Evolutionary conservation across 2,888 invertebrate species (phyloP).

Genomic region (Spialia ferax): DNA sequence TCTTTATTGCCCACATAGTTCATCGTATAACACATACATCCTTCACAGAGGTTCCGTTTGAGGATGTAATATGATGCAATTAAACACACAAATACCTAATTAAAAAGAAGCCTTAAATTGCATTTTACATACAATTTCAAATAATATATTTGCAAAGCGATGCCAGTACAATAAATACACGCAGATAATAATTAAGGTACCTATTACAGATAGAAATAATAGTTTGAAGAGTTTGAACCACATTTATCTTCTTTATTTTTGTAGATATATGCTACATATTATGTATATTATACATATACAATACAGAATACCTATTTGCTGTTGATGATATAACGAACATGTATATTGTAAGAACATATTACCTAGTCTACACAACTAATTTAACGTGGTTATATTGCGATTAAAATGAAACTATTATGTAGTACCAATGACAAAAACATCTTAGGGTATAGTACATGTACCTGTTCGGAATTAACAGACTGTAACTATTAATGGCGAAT

Average conservation of each 20-base stretch:
- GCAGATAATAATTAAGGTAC: background rate
- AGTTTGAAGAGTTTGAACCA: background rate
- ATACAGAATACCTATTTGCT: constrained; percentile 18
- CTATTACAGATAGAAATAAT: constrained; percentile 30
- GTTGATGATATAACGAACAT: constrained; percentile 8
- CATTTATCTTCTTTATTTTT: constrained; percentile 19
- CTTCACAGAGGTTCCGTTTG: constrained; percentile 1
- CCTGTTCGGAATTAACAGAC: constrained; percentile 23
- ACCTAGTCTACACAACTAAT: constrained; percentile 17
- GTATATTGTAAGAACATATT: constrained; percentile 19
- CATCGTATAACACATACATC: constrained; percentile 26
- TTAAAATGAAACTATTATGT: constrained; percentile 22
- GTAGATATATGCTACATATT: constrained; percentile 6
- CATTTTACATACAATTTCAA: constrained; percentile 18
- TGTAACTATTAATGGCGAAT: constrained; percentile 24
- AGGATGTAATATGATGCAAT: constrained; percentile 11
- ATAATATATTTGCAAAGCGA: constrained; percentile 18
- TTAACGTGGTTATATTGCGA: constrained; percentile 21
- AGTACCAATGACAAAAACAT: no score
- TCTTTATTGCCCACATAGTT: constrained; percentile 82
- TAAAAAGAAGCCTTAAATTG: constrained; percentile 10
- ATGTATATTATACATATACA: background rate
- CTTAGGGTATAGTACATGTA: no score
- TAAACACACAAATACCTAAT: constrained; percentile 11
- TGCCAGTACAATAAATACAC: constrained; percentile 24